These are phyloP conservation scores for Bombus superbus DNA, from an alignment of 1,140 invertebrate species.

Conservation along the genomic window DNA sequence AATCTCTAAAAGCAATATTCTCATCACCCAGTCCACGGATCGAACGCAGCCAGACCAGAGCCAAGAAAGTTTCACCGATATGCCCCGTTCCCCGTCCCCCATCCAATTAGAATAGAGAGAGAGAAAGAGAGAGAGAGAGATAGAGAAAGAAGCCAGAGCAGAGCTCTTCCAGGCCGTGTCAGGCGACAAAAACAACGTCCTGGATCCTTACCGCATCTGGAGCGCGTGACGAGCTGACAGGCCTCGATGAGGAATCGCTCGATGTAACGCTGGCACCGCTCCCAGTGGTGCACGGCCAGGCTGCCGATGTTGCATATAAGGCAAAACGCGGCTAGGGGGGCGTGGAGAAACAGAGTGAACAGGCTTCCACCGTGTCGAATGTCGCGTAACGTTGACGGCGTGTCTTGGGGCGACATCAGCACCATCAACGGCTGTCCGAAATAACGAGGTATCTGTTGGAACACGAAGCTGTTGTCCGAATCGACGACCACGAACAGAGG, in stretches of 20 bases:
- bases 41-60: not conserved
- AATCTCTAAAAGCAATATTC: constrained; percentile 14
- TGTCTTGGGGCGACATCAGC: constrained; percentile 96
- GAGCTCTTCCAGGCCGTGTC: not conserved
- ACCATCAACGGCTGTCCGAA: constrained; percentile 98
- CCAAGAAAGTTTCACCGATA: constrained; percentile 51
- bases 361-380: constrained; percentile 95
- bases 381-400: constrained; percentile 93
- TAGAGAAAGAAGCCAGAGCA: not conserved
- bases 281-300: constrained; percentile 94
- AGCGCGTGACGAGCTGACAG: constrained; percentile 90
- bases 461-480: constrained; percentile 97
- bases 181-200: constrained; percentile 33
- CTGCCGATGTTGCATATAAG: constrained; percentile 95
- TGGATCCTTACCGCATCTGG: constrained; percentile 89
- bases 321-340: constrained; percentile 96
- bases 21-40: constrained; percentile 18
- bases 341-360: constrained; percentile 97
- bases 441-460: constrained; percentile 95
- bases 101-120: constrained; percentile 27
- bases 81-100: too few relatives aligned
- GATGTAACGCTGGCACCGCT: constrained; percentile 93
- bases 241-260: constrained; percentile 96
- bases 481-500: constrained; percentile 97
- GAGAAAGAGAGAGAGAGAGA: not conserved